Evolutionary conservation across 1,140 invertebrate genomes (phyloP), one percentile per base, ranked within the genome.

Genomic region (Drosophila obscura): DNA sequence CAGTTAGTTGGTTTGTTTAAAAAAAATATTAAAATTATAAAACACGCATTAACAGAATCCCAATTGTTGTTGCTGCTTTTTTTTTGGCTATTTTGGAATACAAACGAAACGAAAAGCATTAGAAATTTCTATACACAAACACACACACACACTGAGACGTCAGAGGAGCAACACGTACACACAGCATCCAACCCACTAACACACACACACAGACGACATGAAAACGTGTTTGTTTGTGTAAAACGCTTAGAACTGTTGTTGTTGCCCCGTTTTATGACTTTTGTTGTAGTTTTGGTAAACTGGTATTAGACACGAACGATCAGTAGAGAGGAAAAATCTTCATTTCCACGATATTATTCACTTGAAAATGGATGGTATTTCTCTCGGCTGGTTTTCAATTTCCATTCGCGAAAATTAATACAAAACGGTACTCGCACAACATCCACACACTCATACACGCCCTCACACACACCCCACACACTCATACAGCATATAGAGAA

Each of bases 181-280:
- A 66, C 52, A 51, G 64, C 51, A 46, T 50, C 57, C 60, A 46
- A 44, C 57, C 60, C 79, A 68, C 62, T 71, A 60, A 77, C 76
- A 78, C 74, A 82, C 74, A 49, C 45, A 15, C 35, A 24, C 59
- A 28, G 41, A 51, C 31, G 63, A 16, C 44, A 22, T 16, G 45
- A 69, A 69, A 71, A 61, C 71, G 67, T 69, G 64, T 75, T 57
- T 75, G 53, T 50, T 41, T 65, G 49, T 75, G 51, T 62, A 57
- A 56, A 77, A 58, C 41, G 41, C 71, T 85, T 84, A 85, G 81
- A 84, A 84, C 72, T 65, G 80, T 84, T 76, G 50, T 75, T 78
- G 67, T 64, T 63, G 58, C 19, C 31, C 68, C 31, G 41, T 62
- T 39, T 39, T 13, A 39, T 73, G 45, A 41, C 57, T 57, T 50